Percentiles rank a stretch among this genome's conserved stretches.
Conservation (phyloP, 1,140 invertebrate genomes). For the Meteorus sp. region DNA sequence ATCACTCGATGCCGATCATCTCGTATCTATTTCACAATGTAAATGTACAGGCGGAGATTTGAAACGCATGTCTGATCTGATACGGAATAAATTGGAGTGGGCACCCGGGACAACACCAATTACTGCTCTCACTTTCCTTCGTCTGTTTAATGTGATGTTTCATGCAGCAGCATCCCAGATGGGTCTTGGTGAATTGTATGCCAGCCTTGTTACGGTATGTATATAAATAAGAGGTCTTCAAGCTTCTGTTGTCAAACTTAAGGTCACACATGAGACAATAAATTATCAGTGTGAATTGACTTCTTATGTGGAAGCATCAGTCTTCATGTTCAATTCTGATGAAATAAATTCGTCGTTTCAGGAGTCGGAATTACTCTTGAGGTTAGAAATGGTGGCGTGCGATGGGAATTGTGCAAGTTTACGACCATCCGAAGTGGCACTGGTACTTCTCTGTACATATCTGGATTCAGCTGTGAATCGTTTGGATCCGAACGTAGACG, state of each 20-base stretch:
- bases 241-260: too few relatives aligned
- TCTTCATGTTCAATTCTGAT: not conserved
- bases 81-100: constrained; percentile 70
- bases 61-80: constrained; percentile 72
- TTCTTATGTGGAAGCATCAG: not conserved
- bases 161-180: constrained; percentile 58
- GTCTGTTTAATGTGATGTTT: constrained; percentile 66
- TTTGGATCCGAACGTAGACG: constrained; percentile 37
- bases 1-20: constrained; percentile 47
- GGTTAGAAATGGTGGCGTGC: constrained; percentile 72
- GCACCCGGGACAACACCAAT: constrained; percentile 62
- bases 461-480: constrained; percentile 60
- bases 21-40: constrained; percentile 68
- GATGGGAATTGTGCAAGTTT: constrained; percentile 70
- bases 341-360: constrained; percentile 36
- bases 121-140: constrained; percentile 69
- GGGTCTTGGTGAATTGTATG: constrained; percentile 55
- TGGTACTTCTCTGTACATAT: constrained; percentile 69
- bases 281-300: too few relatives aligned
- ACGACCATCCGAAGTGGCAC: constrained; percentile 68
- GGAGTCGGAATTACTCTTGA: constrained; percentile 66
- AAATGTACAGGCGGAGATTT: constrained; percentile 76
- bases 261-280: too few relatives aligned
- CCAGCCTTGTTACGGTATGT: constrained; percentile 46
- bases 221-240: too few relatives aligned